These are phyloP conservation scores for Lamprotornis superbus DNA, from an alignment of 2,113 vertebrate genomes.

Conservation along the genomic window DNA sequence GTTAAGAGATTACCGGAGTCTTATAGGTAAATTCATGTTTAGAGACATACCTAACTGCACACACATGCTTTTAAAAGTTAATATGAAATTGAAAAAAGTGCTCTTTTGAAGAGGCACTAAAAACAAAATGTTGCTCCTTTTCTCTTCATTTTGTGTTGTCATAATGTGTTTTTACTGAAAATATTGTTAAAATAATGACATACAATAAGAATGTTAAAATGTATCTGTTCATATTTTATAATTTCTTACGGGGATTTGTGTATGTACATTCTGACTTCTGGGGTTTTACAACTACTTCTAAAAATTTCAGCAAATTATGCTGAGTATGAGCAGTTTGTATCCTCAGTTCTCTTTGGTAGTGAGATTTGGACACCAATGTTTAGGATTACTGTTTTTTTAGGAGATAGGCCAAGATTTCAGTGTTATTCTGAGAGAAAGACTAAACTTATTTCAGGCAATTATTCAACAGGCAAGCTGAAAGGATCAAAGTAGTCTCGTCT, in stretches of 20 bases:
- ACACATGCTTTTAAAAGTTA: not conserved
- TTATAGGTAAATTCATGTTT: constrained; percentile 84
- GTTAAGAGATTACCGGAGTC: constrained; percentile 91
- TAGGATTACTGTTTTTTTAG: not conserved
- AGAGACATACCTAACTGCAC: not conserved
- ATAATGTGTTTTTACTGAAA: not conserved
- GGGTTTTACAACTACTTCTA: not conserved
- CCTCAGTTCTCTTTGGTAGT: not conserved
- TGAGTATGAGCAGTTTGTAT: not conserved
- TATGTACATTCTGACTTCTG: not conserved
- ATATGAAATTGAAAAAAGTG: not conserved
- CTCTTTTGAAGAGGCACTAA: not conserved
- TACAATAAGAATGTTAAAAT: not conserved
- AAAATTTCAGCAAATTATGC: not conserved
- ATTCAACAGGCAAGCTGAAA: not conserved
- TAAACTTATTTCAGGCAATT: not conserved
- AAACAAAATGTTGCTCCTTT: not conserved
- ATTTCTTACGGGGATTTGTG: not conserved
- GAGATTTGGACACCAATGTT: not conserved
- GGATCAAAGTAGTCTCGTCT: not conserved
- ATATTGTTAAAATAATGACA: not conserved
- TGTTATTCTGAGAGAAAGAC: not conserved
- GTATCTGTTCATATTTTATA: not conserved
- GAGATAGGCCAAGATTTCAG: not conserved
- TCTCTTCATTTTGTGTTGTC: not conserved